These are phyloP conservation scores for Oncorhynchus gorbuscha DNA, from an alignment of 2,113 vertebrate genomes.

Conservation along the genomic window DNA sequence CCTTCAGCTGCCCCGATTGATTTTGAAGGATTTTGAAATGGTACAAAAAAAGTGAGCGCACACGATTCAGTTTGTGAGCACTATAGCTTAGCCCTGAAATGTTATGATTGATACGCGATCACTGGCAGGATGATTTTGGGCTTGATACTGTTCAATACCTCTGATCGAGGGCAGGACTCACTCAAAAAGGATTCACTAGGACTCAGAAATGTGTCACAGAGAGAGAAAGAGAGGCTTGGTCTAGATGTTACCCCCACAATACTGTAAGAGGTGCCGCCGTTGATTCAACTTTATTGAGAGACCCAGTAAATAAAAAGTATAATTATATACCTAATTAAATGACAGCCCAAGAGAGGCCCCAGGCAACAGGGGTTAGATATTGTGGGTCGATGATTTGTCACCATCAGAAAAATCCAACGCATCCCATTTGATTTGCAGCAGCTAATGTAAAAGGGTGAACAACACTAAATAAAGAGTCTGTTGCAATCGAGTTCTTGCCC, in stretches of 20 bases:
- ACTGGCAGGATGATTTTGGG: not conserved
- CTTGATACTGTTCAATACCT: conserved; percentile 24
- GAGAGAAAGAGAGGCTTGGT: conserved; percentile 41
- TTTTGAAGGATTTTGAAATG: conserved; percentile 7
- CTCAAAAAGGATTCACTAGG: conserved; percentile 31
- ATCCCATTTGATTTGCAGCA: conserved; percentile 61
- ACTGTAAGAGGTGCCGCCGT: conserved; percentile 47
- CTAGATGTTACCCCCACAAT: conserved; percentile 40
- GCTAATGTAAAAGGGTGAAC: conserved; percentile 55
- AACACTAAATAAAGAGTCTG: conserved; percentile 49
- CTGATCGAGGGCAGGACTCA: conserved; percentile 23
- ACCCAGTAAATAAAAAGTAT: conserved; percentile 68
- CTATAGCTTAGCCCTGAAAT: not conserved
- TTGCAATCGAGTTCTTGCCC: conserved; percentile 41
- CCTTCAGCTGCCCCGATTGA: not conserved
- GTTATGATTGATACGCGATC: too few species aligned
- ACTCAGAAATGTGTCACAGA: conserved; percentile 35
- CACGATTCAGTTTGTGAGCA: not conserved
- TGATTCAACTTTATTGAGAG: conserved; percentile 69
- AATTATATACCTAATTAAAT: conserved; percentile 76
- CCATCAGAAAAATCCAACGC: conserved; percentile 59
- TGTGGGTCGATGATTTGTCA: conserved; percentile 73
- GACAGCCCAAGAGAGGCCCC: conserved; percentile 47
- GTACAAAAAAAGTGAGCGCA: not conserved
- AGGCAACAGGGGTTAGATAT: conserved; percentile 63